phyloP scores from a whole-genome alignment of 2,113 vertebrate genomes.

The Sebastes schlegelii region DNA sequence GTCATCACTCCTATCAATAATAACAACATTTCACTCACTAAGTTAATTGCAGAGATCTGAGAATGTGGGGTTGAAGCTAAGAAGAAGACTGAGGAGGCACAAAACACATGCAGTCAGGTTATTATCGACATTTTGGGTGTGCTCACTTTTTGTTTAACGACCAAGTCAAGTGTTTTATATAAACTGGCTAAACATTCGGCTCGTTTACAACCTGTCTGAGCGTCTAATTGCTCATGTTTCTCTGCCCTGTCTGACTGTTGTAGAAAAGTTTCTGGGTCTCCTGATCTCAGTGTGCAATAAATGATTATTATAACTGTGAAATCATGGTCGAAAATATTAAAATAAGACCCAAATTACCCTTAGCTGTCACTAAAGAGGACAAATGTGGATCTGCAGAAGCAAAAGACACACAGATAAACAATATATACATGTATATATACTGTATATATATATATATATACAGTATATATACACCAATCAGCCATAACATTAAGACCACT shows the following conservation, averaged over 20 bases:
- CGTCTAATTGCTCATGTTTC: background rate
- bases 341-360: background rate
- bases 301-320: background rate
- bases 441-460: too few species aligned
- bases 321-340: background rate
- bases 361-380: background rate
- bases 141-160: background rate
- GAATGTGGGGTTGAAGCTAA: background rate
- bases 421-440: background rate
- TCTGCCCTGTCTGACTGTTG: background rate
- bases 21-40: background rate
- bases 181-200: conserved; percentile 1
- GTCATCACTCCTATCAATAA: background rate
- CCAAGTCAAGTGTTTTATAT: background rate
- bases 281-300: background rate
- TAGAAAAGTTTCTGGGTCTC: background rate
- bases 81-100: background rate
- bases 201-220: conserved; percentile 8
- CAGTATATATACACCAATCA: too few species aligned
- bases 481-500: too few species aligned
- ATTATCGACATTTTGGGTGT: background rate
- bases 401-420: background rate
- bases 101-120: background rate
- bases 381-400: background rate
- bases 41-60: background rate